Percentiles rank a stretch among this genome's conserved stretches.
These are phyloP conservation scores for Teleogryllus oceanicus DNA, from an alignment of 2,888 invertebrate genomes.

Conservation along the genomic window DNA sequence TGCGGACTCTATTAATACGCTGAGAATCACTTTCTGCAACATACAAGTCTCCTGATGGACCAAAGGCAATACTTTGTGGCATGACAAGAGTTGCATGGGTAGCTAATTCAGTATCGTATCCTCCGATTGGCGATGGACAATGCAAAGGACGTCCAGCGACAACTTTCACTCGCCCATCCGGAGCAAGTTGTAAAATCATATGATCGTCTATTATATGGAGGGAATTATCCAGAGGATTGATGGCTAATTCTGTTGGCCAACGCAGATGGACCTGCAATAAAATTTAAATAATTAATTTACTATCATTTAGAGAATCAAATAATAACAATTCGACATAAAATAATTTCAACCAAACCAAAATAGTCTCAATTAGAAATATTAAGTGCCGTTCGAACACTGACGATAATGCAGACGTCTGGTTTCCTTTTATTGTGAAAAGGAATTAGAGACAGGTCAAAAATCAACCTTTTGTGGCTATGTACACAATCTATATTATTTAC, in stretches of 20 bases:
- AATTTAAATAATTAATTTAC: not conserved
- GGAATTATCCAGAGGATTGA: constrained; percentile 91
- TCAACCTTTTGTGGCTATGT: no score
- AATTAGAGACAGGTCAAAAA: no score
- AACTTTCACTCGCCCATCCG: constrained; percentile 85
- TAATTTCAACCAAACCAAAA: no score
- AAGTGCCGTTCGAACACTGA: no score
- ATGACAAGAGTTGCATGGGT: constrained; percentile 87
- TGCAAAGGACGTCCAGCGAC: constrained; percentile 91
- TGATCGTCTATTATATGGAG: constrained; percentile 95
- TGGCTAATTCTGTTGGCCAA: constrained; percentile 94
- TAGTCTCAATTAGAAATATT: no score
- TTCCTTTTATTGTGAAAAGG: no score
- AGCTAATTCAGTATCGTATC: constrained; percentile 80
- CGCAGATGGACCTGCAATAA: constrained; percentile 69
- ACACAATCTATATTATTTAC: no score
- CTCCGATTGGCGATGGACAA: constrained; percentile 78
- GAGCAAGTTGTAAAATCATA: constrained; percentile 87
- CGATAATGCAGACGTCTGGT: no score
- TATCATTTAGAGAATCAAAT: not conserved
- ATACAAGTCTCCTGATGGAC: constrained; percentile 85
- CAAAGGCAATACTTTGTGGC: constrained; percentile 92
- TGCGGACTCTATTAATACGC: constrained; percentile 83
- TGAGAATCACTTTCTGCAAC: constrained; percentile 96
- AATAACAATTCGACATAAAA: not conserved